Percentiles rank a stretch among this genome's conserved stretches.
Evolutionary conservation across 2,888 invertebrate species (phyloP).

Genomic region (Thymelicus lineola): DNA sequence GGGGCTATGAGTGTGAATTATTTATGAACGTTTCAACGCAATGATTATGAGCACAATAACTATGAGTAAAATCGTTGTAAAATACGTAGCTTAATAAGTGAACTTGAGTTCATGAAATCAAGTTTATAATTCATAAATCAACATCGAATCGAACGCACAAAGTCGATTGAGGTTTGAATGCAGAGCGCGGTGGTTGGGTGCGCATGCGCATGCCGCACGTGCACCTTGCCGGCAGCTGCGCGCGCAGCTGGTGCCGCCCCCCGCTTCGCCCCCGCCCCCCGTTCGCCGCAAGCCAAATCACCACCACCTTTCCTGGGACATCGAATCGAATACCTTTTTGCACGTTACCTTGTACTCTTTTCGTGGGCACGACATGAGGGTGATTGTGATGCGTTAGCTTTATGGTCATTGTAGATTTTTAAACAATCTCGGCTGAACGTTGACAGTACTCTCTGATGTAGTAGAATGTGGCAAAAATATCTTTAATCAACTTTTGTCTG

Average conservation of each 20-base stretch:
- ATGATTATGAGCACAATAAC: too few species aligned
- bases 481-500: too few species aligned
- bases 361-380: neutral
- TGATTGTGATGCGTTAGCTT: too few species aligned
- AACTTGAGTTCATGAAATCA: neutral
- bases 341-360: conserved; percentile 19
- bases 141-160: conserved; percentile 1
- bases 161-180: conserved; percentile 8
- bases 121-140: conserved; percentile 16
- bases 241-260: conserved; percentile 58
- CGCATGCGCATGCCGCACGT: conserved; percentile 23
- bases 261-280: too few species aligned
- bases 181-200: conserved; percentile 15
- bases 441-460: too few species aligned
- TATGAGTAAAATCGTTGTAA: too few species aligned
- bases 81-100: neutral
- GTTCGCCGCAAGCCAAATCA: conserved; percentile 37
- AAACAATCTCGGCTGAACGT: too few species aligned
- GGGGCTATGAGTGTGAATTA: too few species aligned
- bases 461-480: too few species aligned
- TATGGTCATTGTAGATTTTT: too few species aligned
- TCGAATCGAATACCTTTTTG: conserved; percentile 29
- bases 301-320: conserved; percentile 35
- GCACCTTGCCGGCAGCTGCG: conserved; percentile 44
- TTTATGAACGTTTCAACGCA: too few species aligned